Base-by-base conservation (phyloP, 2,113 vertebrate genomes). In the Galbula dea region DNA sequence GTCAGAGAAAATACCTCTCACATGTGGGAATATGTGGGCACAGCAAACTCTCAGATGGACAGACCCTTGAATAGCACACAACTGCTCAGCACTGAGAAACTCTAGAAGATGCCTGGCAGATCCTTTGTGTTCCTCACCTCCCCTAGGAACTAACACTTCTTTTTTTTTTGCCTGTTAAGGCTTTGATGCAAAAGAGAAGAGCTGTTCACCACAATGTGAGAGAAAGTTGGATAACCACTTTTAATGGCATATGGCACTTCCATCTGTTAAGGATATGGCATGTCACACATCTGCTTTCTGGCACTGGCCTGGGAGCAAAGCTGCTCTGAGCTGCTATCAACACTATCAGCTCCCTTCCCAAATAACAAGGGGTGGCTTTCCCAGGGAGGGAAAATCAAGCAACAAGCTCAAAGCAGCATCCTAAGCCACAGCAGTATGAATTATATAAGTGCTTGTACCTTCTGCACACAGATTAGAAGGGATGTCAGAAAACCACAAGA, bases 201-300 rank as follows among this genome's bases (percentile, higher is more conserved):
- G 65, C 52, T 90, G 36, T 19, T 92, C 92, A 81, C 15, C 73
- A 65, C 66, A 52, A 1, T 1, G 30, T 62, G 77, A 86, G 34
- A 75, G 80, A 32, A 90, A 93, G 45, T 21, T 90, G 88, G 90
- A 90, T 32, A 61, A 84, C 32, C 54, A 67, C 37, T 66, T 49
- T 57, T 30, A 49, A 67, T 79, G 77, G 86, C 81, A 86, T 82
- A n/a, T 92, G 94, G 69, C 62, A 30, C 3, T 45, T 91, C 86
- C 92, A 94, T 79, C 92, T 93, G 83, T 65, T 72, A 46, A 86
- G 90, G 80, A 26, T 14, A 37, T 63, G 81, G 45, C 80, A 93
- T 1, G 0, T 75, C 80, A 82, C 86, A 95, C 83, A 79, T 78
- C 92, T 95, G 88, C 32, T 72, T 93, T 24, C 90, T 92, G 89